Evolutionary conservation across 2,888 invertebrate genomes (phyloP).

Genomic region (Zaprionus lineosus): DNA sequence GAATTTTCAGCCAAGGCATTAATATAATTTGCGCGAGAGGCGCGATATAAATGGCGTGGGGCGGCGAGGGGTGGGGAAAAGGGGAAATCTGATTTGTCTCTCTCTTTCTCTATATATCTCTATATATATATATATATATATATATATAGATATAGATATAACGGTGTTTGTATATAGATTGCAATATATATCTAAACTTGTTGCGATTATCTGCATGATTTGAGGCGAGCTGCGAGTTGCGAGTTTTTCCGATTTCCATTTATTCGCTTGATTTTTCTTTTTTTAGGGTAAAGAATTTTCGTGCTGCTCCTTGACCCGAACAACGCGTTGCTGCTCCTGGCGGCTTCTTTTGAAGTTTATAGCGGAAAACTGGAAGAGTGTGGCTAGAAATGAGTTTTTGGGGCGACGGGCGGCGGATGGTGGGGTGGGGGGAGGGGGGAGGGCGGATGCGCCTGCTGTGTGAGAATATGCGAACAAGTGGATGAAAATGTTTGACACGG

Average conservation of each 20-base stretch:
- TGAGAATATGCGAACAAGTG: constrained; percentile 72
- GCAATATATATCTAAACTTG: constrained; percentile 28
- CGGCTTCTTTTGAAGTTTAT: constrained; percentile 66
- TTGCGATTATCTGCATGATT: constrained; percentile 73
- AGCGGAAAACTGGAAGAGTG: constrained; percentile 1
- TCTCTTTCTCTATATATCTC: neutral
- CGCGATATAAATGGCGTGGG: no score
- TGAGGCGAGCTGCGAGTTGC: constrained; percentile 54
- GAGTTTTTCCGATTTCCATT: constrained; percentile 9
- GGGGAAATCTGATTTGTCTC: no score
- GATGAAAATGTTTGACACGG: constrained; percentile 79
- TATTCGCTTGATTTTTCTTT: constrained; percentile 1
- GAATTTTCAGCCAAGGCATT: constrained; percentile 64
- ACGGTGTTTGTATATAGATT: no score
- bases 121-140: neutral
- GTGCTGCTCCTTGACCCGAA: neutral
- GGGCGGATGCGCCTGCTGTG: constrained; percentile 39
- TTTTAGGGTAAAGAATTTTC: constrained; percentile 15
- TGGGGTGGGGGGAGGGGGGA: neutral
- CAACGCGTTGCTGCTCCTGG: constrained; percentile 31
- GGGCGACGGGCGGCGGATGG: neutral
- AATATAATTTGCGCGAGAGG: constrained; percentile 42
- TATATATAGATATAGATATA: neutral
- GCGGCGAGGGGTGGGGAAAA: no score
- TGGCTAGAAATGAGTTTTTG: neutral